Conservation (phyloP, 1,140 invertebrate species). For the Hermetia illucens region DNA sequence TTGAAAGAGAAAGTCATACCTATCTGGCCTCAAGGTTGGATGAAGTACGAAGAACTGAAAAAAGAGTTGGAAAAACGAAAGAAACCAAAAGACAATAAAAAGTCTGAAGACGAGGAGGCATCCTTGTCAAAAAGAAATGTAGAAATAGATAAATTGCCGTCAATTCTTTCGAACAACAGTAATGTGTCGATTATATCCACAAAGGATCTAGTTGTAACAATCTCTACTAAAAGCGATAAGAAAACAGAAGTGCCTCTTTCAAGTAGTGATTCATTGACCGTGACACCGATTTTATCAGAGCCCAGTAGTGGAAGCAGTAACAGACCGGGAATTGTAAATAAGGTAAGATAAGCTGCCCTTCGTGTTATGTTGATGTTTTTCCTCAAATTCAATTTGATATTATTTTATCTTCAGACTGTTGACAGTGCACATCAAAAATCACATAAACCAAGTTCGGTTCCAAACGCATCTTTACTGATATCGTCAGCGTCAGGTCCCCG, state of each 20-base stretch:
- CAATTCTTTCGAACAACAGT: neutral
- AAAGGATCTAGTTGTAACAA: neutral
- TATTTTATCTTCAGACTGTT: too few relatives aligned
- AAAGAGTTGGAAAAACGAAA: conserved; percentile 22
- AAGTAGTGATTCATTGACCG: too few relatives aligned
- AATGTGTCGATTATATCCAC: neutral
- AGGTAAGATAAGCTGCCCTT: too few relatives aligned
- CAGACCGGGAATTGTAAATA: too few relatives aligned
- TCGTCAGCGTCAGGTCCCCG: too few relatives aligned
- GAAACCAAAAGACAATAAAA: conserved; percentile 22
- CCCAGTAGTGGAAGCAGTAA: too few relatives aligned
- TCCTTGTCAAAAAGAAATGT: neutral
- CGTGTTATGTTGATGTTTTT: too few relatives aligned
- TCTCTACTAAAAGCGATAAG: neutral
- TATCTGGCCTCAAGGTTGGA: conserved; percentile 28
- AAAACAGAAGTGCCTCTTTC: neutral
- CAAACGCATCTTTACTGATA: too few relatives aligned
- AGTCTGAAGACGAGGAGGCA: conserved; percentile 4
- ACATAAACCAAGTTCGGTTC: too few relatives aligned
- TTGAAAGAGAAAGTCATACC: conserved; percentile 21
- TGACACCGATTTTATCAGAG: too few relatives aligned
- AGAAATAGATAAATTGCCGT: neutral
- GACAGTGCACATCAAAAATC: too few relatives aligned
- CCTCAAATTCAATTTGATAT: too few relatives aligned
- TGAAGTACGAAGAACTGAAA: conserved; percentile 24